Evolutionary conservation across 2,113 vertebrate species (phyloP).

Genomic region (Pomatorhinus ruficollis): DNA sequence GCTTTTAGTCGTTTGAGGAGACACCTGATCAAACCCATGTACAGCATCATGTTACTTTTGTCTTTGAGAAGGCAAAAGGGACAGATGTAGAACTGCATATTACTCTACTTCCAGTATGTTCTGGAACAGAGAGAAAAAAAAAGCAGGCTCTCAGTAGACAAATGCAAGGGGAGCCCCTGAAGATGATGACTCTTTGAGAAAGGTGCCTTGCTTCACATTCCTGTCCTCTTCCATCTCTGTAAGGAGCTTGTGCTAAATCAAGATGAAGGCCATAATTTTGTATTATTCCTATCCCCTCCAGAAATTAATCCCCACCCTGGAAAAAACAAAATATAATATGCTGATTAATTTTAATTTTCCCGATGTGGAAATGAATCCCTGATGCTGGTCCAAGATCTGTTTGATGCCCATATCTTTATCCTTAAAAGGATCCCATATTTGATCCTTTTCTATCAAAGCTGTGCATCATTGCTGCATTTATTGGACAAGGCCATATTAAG

Average conservation of each 20-base stretch:
- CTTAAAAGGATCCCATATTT: too few species aligned
- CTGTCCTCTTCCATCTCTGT: not conserved
- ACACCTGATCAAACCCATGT: not conserved
- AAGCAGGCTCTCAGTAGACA: not conserved
- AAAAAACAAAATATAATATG: not conserved
- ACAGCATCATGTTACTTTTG: not conserved
- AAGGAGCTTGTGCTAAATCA: not conserved
- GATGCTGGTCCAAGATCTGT: not conserved
- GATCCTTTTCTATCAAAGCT: not conserved
- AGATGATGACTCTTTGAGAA: not conserved
- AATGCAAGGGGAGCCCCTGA: not conserved
- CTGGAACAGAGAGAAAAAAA: not conserved
- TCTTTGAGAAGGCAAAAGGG: slow-evolving; percentile 1
- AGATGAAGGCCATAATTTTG: not conserved
- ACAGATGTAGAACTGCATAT: not conserved
- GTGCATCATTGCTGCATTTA: not conserved
- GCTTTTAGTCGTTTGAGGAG: not conserved
- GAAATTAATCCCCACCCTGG: not conserved
- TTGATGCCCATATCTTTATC: not conserved
- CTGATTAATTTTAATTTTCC: not conserved
- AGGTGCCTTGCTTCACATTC: not conserved
- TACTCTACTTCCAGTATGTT: not conserved
- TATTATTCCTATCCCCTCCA: not conserved
- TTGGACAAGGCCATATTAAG: not conserved
- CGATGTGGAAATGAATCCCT: not conserved